Evolutionary conservation across 2,888 invertebrate species (phyloP), one percentile per base, ranked within the genome.

Genomic region (Yponomeuta cagnagella): DNA sequence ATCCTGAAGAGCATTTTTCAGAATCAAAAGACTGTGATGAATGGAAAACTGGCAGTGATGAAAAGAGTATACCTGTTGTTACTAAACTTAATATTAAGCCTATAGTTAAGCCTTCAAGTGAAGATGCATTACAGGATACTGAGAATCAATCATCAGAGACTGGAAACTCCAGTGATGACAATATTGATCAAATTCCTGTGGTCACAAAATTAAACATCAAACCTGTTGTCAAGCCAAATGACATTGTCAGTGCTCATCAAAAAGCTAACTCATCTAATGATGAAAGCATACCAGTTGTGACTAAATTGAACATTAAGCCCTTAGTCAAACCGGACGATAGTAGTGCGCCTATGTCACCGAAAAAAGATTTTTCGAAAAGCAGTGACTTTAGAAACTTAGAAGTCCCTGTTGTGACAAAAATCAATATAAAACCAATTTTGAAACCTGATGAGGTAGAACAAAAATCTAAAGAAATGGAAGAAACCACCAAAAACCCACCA

Each of bases 151-250:
- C 90, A 74, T 89, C 89, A 75, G 90, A 90, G 82, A 90, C 89
- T 76, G 87, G 88, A 73, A 90, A 84, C 76, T 90, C 91, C 73
- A 90, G 90, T 83, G 90, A 92, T 84, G 91, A 91, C 72, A 90
- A 91, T 79, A 79, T 79, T 74, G 90, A 90, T 76, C 80, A 87
- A 73, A 89, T 91, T 85, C 91, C 91, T 74, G 78, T 89, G 78
- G 86, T 90, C 73, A 92, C 93, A 75, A 94, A 93, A 84, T 81
- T 94, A 69, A 94, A 93, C 74, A 94, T 94, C 73, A 94, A 94
- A 84, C 93, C 94, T 3, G 86, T 94, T 72, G 74, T 87, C 69
- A 90, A 87, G 78, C 91, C 90, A 72, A 81, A 77, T 77, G 85
- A 85, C 67, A 81, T 86, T 68, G 85, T 84, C 70, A 74, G 77